Base-by-base conservation (phyloP, 2,888 invertebrate species). In the Callyntrura sp. region DNA sequence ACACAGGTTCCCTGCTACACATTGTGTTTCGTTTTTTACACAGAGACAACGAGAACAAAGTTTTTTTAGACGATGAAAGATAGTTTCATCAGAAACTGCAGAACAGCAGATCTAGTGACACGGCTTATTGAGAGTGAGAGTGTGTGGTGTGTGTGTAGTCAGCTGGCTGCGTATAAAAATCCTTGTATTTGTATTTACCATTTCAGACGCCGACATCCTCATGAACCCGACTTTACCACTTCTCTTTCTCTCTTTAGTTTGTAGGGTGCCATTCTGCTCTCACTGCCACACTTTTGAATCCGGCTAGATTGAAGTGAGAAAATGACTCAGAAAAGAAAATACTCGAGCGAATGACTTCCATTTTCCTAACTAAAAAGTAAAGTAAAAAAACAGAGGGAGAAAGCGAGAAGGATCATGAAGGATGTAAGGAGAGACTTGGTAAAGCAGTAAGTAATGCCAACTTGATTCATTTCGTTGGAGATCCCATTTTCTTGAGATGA, bases 331-430 rank as follows among this genome's bases (percentile, higher is more conserved):
- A 48, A 48, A 45, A 25, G 65, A 60, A 83, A 45, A 70, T 48
- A 57, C 35, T 62, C 55, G 70, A 25, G 70, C 12, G 70, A 84
- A 84, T 60, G 23, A 84, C 84, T 84, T 84, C 55, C 28, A 85
- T 73, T 85, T 85, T 73, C 62, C 76, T 60, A 73, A 73, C 43
- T 14, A 55, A 43, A 25, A 51, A 51, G 51, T 78, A 78, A 78
- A 25, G 55, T 3, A 51, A 55, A 55, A n/a, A 55, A 55, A 0
- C 12, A 55, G 25, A 6, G 28, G 11, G 55, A 14, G n/a, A n/a
- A 35, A 78, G n/a, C 11, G 28, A 28, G 17, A 76, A 76, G n/a
- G 76, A 55, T 5, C 2, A 43, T 17, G 45, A 55, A 25, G n/a
- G 1, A n/a, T n/a, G n/a, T n/a, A n/a, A n/a, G n/a, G n/a, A n/a